Base-by-base conservation (phyloP, 92 coral and sea anemone species). In the Anthopleura xanthogrammica region DNA sequence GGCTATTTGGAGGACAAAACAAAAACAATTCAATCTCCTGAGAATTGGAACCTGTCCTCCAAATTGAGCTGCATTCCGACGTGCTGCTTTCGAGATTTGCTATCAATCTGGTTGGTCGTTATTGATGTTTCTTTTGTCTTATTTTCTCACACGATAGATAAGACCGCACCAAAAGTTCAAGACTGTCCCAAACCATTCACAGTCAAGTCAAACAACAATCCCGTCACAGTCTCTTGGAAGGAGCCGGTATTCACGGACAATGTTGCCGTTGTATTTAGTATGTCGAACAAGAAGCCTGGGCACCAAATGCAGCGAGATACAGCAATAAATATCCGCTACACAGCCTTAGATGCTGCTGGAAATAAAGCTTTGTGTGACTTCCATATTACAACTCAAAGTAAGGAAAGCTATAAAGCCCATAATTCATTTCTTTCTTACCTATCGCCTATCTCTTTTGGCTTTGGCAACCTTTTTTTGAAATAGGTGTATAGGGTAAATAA, bases 171-270 rank as follows among this genome's bases (percentile, higher is more conserved):
- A n/a, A 20, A 20, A 24, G 87, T 86, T 22, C 65, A 77, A 77
- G 82, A 72, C 82, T 97, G 99, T 64, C 99, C 99, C 19, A 43
- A 88, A 52, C 65, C 79, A 55, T 50, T 87, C 41, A 66, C 77
- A 12, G 74, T 66, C 11, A 80, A 70, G 29, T 80, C 89, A 62
- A 60, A 89, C 89, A 70, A 29, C 50, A 75, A 80, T 39, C 70
- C 79, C 68, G 58, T 82, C 39, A 71, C 60, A 72, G 85, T 94
- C 20, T 64, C 88, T 40, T 97, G 99, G 99, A 84, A 78, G 22
- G 89, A 88, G 84, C 99, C 99, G 22, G 85, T 85, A 7, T 94
- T 97, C 91, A 89, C 95, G 41, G 99, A 97, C 83, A 97, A 97
- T 54, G 99, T 97, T 55, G 95, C 83, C 75, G 92, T 97, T 20